These are phyloP conservation scores for Leptopilina syphax DNA, from an alignment of 2,888 invertebrate species.

Conservation along the genomic window DNA sequence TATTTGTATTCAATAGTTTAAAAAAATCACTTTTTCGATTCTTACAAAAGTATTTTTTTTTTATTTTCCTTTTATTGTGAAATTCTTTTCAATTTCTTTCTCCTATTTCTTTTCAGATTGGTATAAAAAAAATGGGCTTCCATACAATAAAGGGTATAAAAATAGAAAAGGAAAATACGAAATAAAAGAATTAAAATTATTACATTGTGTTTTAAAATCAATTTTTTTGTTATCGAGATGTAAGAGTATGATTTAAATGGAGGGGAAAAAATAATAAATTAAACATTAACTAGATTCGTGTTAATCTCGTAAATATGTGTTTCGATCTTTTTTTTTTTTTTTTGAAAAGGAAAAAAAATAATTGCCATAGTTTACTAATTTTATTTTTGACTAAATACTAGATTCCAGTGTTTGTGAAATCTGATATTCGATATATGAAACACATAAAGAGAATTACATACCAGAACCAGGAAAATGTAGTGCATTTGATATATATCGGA, in stretches of 20 bases:
- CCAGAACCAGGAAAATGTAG: constrained; percentile 21
- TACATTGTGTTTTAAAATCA: too few species aligned
- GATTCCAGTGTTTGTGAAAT: background rate
- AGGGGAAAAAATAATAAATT: too few species aligned
- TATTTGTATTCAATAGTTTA: too few species aligned
- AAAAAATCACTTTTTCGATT: too few species aligned
- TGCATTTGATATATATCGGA: constrained; percentile 26
- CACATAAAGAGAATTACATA: constrained; percentile 25
- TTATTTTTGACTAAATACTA: constrained; percentile 7
- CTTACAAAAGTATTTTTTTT: too few species aligned
- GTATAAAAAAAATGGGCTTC: constrained; percentile 3
- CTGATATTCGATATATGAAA: constrained; percentile 11
- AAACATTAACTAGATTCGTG: too few species aligned
- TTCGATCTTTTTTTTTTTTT: too few species aligned
- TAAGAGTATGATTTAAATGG: too few species aligned
- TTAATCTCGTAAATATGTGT: too few species aligned
- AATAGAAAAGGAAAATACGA: background rate
- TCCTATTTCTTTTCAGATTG: background rate
- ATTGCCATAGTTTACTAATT: background rate
- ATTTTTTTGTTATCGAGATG: too few species aligned
- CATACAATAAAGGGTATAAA: background rate
- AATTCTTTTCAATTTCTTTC: background rate
- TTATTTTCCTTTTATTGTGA: background rate
- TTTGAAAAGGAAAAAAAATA: background rate
- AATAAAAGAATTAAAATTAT: background rate